Base-by-base conservation (phyloP, 30 jellyfish, hydroid and myxozoan genomes). In the Pelagia noctiluca region DNA sequence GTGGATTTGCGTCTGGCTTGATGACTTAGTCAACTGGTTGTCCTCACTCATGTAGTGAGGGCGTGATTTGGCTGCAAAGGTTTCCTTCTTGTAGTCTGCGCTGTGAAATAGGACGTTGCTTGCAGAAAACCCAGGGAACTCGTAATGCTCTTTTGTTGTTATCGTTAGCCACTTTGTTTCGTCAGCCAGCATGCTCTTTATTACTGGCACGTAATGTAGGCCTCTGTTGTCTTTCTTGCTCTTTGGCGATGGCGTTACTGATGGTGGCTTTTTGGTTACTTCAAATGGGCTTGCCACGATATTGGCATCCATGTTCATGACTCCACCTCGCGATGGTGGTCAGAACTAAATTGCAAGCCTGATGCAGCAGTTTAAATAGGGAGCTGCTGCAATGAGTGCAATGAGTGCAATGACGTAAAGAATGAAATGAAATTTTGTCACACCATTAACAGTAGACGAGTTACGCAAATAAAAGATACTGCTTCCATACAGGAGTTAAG, bases 161-260 rank as follows among this genome's bases (percentile, higher is more conserved):
- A 52, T 52, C 30, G 26, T 19, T 19, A 10, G 68, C 68, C 68
- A 52, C 26, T 52, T 52, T 19, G 68, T 19, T 52, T 19, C 26
- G 26, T 52, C 68, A 30, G 68, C 68, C 21, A 52, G 68, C 68
- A 52, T 52, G 30, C 21, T 52, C 68, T 52, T 52, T 52, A 52
- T 8, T 2, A 52, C 28, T 52, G 68, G 68, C 68, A 52, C 21
- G 68, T 52, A 52, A 19, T 52, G 68, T 5, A 52, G 30, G 7
- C 26, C 26, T 52, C 68, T 52, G 12, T 52, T 52, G 68, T 30
- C 12, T 52, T 52, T 52, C 4, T 8, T 19, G 2, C 21, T 3
- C 21, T 19, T 8, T 52, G 7, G 68, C 26, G 68, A 30, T 8
- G 68, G 7, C 21, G 4, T 25, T 52, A 52, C 12, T 52, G 26